These are phyloP conservation scores for Rosalia funebris DNA, from an alignment of 2,888 invertebrate species.

Conservation along the genomic window DNA sequence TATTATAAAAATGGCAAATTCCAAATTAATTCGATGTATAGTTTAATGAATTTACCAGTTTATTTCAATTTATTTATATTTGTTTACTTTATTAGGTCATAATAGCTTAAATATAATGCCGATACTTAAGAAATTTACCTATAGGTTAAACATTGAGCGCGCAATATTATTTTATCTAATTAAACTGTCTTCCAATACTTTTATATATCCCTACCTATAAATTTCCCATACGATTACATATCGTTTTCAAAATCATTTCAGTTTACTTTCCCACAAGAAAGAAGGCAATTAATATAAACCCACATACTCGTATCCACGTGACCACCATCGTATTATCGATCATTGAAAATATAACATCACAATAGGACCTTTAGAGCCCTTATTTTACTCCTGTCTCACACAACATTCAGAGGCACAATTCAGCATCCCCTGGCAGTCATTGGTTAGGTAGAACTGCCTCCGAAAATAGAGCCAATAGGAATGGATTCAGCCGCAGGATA, in stretches of 20 bases:
- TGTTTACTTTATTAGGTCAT: too few relatives aligned
- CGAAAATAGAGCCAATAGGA: constrained; percentile 45
- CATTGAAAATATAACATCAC: constrained; percentile 28
- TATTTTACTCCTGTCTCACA: constrained; percentile 29
- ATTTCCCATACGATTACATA: too few relatives aligned
- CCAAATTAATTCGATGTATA: too few relatives aligned
- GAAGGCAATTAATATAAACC: constrained; percentile 51
- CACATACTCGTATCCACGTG: constrained; percentile 55
- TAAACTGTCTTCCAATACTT: too few relatives aligned
- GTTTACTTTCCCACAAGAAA: constrained; percentile 57
- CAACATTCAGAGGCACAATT: constrained; percentile 4
- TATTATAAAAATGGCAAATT: too few relatives aligned
- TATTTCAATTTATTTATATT: too few relatives aligned
- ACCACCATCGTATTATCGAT: constrained; percentile 49
- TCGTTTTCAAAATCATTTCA: constrained; percentile 25
- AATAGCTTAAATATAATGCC: too few relatives aligned
- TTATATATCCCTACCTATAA: too few relatives aligned
- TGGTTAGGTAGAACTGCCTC: constrained; percentile 39
- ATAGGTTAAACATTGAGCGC: too few relatives aligned
- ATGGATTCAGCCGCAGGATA: constrained; percentile 34
- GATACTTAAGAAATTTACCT: too few relatives aligned
- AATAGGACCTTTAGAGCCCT: constrained; percentile 41
- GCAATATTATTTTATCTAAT: too few relatives aligned
- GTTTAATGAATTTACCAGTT: too few relatives aligned
- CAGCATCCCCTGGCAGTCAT: constrained; percentile 33